These are phyloP conservation scores for Ophion ellenae DNA, from an alignment of 2,888 invertebrate genomes.

Conservation along the genomic window DNA sequence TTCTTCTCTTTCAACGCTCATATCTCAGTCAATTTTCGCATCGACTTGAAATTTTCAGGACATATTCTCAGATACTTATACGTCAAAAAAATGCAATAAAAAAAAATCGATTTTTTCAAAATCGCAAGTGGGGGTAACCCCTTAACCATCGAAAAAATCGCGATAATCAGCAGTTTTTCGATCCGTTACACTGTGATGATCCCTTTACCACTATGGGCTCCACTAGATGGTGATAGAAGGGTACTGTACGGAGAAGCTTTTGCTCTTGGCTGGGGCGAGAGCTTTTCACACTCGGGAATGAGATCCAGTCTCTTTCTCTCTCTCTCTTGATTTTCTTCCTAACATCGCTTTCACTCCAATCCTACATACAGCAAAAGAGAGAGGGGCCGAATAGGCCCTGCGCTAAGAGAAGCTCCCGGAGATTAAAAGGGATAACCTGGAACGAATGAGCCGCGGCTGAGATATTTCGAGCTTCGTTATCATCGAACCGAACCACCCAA, in stretches of 20 bases:
- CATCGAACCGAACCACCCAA: not conserved
- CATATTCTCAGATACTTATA: too few species aligned
- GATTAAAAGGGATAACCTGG: not conserved
- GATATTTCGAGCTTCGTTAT: not conserved
- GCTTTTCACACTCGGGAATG: conserved; percentile 35
- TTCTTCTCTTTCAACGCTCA: too few species aligned
- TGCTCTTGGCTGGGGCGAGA: conserved; percentile 13
- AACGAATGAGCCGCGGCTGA: not conserved
- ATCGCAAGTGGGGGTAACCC: too few species aligned
- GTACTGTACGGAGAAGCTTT: not conserved
- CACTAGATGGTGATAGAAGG: not conserved
- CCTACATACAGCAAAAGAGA: not conserved
- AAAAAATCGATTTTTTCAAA: too few species aligned
- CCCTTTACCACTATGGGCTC: not conserved
- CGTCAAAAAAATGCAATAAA: too few species aligned
- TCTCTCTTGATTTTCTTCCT: not conserved
- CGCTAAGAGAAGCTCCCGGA: not conserved
- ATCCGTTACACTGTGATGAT: too few species aligned
- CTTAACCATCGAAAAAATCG: too few species aligned
- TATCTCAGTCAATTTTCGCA: too few species aligned
- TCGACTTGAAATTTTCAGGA: too few species aligned
- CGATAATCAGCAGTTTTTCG: too few species aligned
- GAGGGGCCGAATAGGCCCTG: not conserved
- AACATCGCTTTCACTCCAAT: not conserved
- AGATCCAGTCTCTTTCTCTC: conserved; percentile 7